These are phyloP conservation scores for Euleptes europaea DNA, from an alignment of 2,113 vertebrate genomes.

Conservation along the genomic window DNA sequence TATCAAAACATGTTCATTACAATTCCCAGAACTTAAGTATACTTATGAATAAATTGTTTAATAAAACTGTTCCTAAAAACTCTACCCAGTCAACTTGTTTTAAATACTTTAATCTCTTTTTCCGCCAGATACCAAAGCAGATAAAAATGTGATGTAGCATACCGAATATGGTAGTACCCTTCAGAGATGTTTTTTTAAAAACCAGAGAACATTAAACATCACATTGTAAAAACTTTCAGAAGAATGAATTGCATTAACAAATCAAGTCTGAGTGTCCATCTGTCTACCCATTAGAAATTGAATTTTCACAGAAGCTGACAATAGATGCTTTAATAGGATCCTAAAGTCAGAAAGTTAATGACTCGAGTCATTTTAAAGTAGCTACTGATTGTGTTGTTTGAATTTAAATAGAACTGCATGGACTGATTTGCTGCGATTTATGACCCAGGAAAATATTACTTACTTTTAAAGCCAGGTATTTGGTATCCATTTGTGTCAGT, in stretches of 20 bases:
- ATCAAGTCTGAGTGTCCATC: neutral
- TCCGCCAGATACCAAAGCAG: too few species aligned
- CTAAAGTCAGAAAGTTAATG: neutral
- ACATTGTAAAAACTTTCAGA: neutral
- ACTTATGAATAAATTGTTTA: too few species aligned
- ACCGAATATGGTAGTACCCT: neutral
- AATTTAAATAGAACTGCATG: neutral
- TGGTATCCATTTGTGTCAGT: neutral
- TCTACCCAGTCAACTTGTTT: too few species aligned
- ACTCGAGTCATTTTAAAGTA: neutral
- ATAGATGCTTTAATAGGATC: neutral
- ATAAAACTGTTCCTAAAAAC: too few species aligned
- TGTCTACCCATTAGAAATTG: neutral
- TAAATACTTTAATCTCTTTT: too few species aligned
- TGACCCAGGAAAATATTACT: neutral
- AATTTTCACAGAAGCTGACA: neutral
- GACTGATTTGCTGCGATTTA: neutral
- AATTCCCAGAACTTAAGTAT: too few species aligned
- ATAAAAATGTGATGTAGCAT: neutral
- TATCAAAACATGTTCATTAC: too few species aligned
- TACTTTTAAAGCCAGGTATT: neutral
- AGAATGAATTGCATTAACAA: neutral
- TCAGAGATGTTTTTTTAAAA: neutral
- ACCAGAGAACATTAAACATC: neutral
- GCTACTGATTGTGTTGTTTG: neutral